A percentile compares a stretch with the other conserved stretches of the same genome.
These are phyloP conservation scores for Folsomia manolachei DNA, from an alignment of 2,888 invertebrate genomes.

Conservation along the genomic window DNA sequence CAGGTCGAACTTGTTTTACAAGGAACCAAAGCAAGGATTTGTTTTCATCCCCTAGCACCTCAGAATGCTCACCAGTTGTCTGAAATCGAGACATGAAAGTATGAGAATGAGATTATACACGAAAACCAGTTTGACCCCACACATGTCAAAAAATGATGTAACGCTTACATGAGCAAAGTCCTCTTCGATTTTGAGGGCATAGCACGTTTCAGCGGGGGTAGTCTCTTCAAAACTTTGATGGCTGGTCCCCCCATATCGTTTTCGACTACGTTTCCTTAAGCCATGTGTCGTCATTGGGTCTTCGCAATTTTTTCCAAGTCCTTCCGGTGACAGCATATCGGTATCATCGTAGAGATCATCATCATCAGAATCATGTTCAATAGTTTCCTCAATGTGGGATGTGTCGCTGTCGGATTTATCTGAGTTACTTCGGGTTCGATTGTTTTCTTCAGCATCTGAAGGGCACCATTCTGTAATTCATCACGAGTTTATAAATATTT, in stretches of 20 bases:
- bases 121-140: too few relatives aligned
- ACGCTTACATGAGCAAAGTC: conserved; percentile 43
- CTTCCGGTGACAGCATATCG: conserved; percentile 8
- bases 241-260: conserved; percentile 17
- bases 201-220: conserved; percentile 28
- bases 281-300: conserved; percentile 26
- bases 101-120: background rate
- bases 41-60: conserved; percentile 91
- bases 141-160: background rate
- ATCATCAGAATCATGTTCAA: conserved; percentile 39
- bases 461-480: conserved; percentile 39
- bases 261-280: conserved; percentile 26
- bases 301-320: conserved; percentile 12
- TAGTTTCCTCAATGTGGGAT: conserved; percentile 46
- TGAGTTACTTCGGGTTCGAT: conserved; percentile 40
- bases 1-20: conserved; percentile 74
- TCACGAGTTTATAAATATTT: background rate
- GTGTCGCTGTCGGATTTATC: conserved; percentile 49
- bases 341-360: conserved; percentile 25
- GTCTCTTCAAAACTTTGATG: background rate
- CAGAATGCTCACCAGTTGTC: conserved; percentile 75
- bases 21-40: conserved; percentile 92
- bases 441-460: conserved; percentile 43
- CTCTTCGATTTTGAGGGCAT: conserved; percentile 34
- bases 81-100: conserved; percentile 13